These are phyloP conservation scores for Bradysia coprophila DNA, from an alignment of 1,140 invertebrate genomes.

Conservation along the genomic window DNA sequence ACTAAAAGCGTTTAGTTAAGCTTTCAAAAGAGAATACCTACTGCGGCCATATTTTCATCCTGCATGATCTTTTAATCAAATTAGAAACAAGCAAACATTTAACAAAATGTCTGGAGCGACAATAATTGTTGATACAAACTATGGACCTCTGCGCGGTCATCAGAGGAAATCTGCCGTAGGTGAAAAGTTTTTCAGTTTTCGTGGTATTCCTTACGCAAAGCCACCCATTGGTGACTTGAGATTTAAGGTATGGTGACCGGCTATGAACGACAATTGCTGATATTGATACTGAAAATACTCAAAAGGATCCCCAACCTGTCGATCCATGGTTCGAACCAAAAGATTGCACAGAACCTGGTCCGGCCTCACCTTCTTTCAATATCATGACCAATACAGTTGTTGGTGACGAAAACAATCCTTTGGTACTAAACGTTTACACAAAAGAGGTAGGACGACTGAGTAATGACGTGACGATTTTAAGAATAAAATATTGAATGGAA, in stretches of 20 bases:
- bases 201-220: conserved; percentile 1
- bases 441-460: too few species aligned
- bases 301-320: background rate
- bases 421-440: conserved; percentile 23
- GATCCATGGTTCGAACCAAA: background rate
- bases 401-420: conserved; percentile 20
- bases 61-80: too few species aligned
- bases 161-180: background rate
- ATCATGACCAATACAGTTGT: conserved; percentile 7
- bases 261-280: background rate
- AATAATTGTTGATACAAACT: background rate
- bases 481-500: too few species aligned
- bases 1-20: too few species aligned
- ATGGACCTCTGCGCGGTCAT: background rate
- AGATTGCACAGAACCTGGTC: too few species aligned
- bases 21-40: too few species aligned
- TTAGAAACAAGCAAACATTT: too few species aligned
- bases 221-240: background rate
- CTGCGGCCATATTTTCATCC: too few species aligned
- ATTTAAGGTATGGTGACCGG: background rate
- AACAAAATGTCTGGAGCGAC: too few species aligned
- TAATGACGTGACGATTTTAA: too few species aligned
- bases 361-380: too few species aligned
- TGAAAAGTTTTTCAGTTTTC: background rate
- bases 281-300: background rate